These are phyloP conservation scores for Zonitis immaculata DNA, from an alignment of 2,888 invertebrate species.

Conservation along the genomic window DNA sequence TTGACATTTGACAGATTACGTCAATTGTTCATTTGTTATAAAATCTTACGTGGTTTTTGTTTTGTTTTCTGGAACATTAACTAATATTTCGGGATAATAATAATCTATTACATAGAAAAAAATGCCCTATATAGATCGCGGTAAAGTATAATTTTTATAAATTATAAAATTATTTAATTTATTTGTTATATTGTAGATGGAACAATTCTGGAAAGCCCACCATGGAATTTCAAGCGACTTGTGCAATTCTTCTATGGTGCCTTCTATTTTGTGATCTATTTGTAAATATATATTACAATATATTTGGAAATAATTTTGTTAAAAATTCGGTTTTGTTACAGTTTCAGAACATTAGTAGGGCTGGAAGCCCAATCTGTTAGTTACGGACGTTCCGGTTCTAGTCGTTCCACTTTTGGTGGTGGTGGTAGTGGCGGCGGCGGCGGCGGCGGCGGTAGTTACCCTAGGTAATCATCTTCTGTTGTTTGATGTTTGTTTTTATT, in stretches of 20 bases:
- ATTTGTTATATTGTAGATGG: slow-evolving; percentile 50
- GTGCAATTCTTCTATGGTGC: slow-evolving; percentile 54
- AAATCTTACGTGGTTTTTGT: no score
- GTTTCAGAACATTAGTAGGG: slow-evolving; percentile 38
- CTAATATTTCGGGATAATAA: no score
- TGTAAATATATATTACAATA: no score
- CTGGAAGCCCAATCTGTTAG: slow-evolving; percentile 27
- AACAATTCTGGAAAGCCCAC: slow-evolving; percentile 49
- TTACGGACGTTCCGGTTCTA: slow-evolving; percentile 19
- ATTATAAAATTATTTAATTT: slow-evolving; percentile 1
- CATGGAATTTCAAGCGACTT: slow-evolving; percentile 49
- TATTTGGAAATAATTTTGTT: slow-evolving; percentile 2
- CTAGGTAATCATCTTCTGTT: slow-evolving; percentile 15
- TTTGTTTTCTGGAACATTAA: no score
- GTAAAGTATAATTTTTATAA: slow-evolving; percentile 15
- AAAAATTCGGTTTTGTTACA: slow-evolving; percentile 31
- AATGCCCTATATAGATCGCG: slow-evolving; percentile 27
- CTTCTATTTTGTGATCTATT: slow-evolving; percentile 52
- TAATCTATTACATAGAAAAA: no score
- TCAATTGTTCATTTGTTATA: no score
- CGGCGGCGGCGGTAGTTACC: slow-evolving; percentile 25
- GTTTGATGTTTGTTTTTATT: neutral
- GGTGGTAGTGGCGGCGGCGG: slow-evolving; percentile 34
- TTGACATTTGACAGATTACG: no score
- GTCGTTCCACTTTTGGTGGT: slow-evolving; percentile 26